Evolutionary conservation across 2,888 invertebrate genomes (phyloP), one percentile per base, ranked within the genome.

Genomic region (Therioaphis trifolii): DNA sequence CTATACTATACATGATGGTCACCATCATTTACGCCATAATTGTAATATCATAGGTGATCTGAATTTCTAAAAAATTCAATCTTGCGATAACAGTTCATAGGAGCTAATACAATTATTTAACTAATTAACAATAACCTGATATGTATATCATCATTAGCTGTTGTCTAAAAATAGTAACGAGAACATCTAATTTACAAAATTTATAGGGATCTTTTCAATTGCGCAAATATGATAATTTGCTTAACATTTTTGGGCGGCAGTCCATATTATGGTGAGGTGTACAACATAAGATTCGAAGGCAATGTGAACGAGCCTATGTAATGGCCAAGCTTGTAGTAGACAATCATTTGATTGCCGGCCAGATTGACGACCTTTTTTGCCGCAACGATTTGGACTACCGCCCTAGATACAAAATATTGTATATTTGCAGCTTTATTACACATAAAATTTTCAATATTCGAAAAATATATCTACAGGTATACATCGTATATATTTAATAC

Each of bases 301-400:
- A 66, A 46, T 80, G 46, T 46, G 35, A 21, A 58, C 43, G 68
- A 46, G 71, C 80, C 52, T 77, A 77, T 24, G 58, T 71, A 80
- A 80, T 43, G 55, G 29, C 71, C 21, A 14, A 46, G 71, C 43
- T 79, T 21, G 58, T 21, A 21, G 29, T 35, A 74, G 72, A 82
- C 72, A 52, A 82, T 82, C 63, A 49, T 55, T 82, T 82, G 82
- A 82, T 82, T 82, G 82, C 24, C 61, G 49, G 82, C 82, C 82
- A 82, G 82, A 82, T 82, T 82, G 61, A 82, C 52, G 72, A 82
- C 82, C 82, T 82, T 82, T 80, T 61, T 74, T 49, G 7, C 46
- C 46, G 52, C 35, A 40, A 82, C 82, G 49, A 40, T 63, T 82
- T 74, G 52, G 82, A 72, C 82, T 11, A 24, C 18, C 61, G 82